Evolutionary conservation across 2,888 invertebrate genomes (phyloP).

Genomic region (Drosophila paracracens): DNA sequence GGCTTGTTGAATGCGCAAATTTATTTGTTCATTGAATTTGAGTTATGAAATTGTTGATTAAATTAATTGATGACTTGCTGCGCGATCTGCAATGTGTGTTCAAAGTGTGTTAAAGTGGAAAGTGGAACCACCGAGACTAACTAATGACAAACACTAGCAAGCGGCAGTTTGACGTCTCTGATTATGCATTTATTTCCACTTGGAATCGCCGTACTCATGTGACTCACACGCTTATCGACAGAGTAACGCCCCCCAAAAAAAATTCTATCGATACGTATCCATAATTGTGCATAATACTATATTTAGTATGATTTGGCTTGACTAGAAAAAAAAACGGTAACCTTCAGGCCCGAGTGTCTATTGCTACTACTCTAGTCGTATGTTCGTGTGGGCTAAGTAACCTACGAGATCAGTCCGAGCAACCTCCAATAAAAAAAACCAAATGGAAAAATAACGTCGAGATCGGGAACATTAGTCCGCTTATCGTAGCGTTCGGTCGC

Average conservation of each 20-base stretch:
- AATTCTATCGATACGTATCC: slow-evolving; percentile 10
- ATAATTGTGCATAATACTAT: slow-evolving; percentile 4
- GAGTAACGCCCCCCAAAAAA: slow-evolving; percentile 42
- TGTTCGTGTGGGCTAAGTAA: slow-evolving; percentile 12
- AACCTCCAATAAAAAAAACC: slow-evolving; percentile 6
- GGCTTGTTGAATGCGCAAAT: slow-evolving; percentile 66
- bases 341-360: slow-evolving; percentile 13
- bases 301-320: neutral
- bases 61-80: slow-evolving; percentile 69
- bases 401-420: neutral
- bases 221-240: slow-evolving; percentile 15
- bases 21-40: slow-evolving; percentile 80
- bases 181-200: slow-evolving; percentile 54
- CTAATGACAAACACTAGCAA: slow-evolving; percentile 19
- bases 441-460: slow-evolving; percentile 1
- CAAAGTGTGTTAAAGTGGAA: slow-evolving; percentile 23
- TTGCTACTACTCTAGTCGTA: slow-evolving; percentile 15
- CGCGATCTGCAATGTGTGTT: slow-evolving; percentile 54
- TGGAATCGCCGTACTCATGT: slow-evolving; percentile 52
- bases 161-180: slow-evolving; percentile 58
- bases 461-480: slow-evolving; percentile 24
- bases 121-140: neutral
- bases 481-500: slow-evolving; percentile 55
- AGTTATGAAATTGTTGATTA: slow-evolving; percentile 69
- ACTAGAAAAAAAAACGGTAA: neutral